These are phyloP conservation scores for Pluvialis apricaria DNA, from an alignment of 2,113 vertebrate species.

Conservation along the genomic window DNA sequence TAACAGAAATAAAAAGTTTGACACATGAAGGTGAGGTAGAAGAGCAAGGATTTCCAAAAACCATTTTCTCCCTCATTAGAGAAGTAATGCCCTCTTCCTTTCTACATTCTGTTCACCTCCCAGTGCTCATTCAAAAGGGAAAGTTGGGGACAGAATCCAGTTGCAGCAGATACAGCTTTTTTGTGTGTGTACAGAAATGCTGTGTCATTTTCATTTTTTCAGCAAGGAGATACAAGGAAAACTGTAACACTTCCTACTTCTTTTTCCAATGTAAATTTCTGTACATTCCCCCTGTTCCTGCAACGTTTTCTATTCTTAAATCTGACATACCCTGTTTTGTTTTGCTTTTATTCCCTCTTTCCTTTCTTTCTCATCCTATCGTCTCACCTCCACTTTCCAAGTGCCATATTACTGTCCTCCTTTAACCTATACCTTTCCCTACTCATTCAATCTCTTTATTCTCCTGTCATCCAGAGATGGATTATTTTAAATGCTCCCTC, in stretches of 20 bases:
- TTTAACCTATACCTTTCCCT: background rate
- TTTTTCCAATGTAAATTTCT: background rate
- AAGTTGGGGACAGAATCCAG: background rate
- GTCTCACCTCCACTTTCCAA: background rate
- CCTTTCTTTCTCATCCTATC: background rate
- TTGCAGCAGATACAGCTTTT: background rate
- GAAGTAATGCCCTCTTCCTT: background rate
- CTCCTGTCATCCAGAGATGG: slow-evolving; percentile 32
- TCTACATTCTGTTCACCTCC: background rate
- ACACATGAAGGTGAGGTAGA: background rate
- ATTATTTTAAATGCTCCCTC: slow-evolving; percentile 56
- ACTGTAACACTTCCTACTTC: background rate
- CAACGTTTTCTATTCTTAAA: background rate
- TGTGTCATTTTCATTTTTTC: background rate
- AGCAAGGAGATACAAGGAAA: background rate
- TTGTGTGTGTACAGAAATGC: background rate
- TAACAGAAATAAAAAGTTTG: background rate
- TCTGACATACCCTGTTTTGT: background rate
- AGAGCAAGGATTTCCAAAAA: background rate
- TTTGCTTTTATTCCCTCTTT: background rate
- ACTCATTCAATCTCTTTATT: slow-evolving; percentile 33
- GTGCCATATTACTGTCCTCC: background rate
- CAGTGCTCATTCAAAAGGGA: background rate
- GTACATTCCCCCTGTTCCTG: background rate
- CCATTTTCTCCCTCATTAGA: background rate